These are phyloP conservation scores for Dendroctonus valens DNA, from an alignment of 1,140 invertebrate species.

Conservation along the genomic window DNA sequence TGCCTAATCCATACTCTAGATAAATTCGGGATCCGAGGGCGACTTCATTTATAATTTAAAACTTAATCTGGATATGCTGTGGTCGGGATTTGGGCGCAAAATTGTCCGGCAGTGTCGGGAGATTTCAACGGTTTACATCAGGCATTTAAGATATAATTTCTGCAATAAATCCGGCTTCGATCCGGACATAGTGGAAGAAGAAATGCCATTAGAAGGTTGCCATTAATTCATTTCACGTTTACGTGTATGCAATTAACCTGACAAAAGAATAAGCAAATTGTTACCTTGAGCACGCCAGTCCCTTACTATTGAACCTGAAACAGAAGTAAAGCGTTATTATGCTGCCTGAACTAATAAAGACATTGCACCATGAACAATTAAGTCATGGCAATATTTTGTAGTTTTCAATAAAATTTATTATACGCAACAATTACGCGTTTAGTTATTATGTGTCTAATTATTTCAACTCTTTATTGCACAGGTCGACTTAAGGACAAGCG, in stretches of 20 bases:
- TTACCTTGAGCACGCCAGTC: background rate
- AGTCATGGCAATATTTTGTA: background rate
- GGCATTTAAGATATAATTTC: constrained; percentile 8
- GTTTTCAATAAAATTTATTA: no score
- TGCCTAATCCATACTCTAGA: constrained; percentile 24
- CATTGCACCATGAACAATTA: background rate
- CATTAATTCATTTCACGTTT: no score
- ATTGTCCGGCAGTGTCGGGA: background rate
- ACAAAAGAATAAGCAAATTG: background rate
- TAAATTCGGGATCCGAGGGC: constrained; percentile 20
- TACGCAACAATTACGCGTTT: no score
- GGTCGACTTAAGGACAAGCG: no score
- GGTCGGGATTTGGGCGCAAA: constrained; percentile 14
- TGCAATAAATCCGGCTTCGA: constrained; percentile 8
- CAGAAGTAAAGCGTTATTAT: background rate
- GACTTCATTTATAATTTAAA: constrained; percentile 33
- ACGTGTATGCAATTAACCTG: no score
- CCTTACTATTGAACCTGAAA: background rate
- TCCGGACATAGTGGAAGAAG: no score
- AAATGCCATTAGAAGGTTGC: no score
- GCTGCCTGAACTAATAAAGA: no score
- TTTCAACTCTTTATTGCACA: no score
- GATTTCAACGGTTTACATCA: constrained; percentile 10
- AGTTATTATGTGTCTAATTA: no score
- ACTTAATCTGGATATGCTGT: constrained; percentile 25